A percentile compares a stretch with the other conserved stretches of the same genome.
Conservation (phyloP, 2,113 vertebrate species). For the Chaetodon trifascialis region DNA sequence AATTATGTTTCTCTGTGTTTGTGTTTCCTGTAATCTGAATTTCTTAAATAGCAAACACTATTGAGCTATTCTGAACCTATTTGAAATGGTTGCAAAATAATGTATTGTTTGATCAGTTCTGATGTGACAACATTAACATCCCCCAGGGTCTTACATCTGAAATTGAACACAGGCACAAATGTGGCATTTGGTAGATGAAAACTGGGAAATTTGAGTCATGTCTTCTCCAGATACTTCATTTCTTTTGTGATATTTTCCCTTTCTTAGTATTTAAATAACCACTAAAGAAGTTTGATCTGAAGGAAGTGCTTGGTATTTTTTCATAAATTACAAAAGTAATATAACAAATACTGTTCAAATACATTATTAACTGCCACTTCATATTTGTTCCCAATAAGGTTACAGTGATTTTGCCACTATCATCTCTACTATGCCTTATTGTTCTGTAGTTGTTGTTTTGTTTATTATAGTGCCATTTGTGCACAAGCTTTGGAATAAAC, state of each 20-base stretch:
- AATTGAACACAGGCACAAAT: constrained; percentile 1
- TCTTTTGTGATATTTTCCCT: background rate
- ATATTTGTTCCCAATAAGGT: constrained; percentile 40
- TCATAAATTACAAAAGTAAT: background rate
- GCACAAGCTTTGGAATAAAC: constrained; percentile 77
- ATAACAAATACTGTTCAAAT: background rate
- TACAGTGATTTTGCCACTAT: constrained; percentile 40
- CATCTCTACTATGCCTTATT: background rate
- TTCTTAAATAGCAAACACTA: constrained; percentile 45
- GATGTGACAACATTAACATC: constrained; percentile 57
- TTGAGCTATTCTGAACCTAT: constrained; percentile 65
- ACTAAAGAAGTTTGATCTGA: constrained; percentile 17
- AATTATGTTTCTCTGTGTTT: background rate
- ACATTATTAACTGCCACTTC: background rate
- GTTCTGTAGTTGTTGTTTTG: background rate
- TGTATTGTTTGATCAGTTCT: constrained; percentile 70
- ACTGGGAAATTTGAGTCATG: background rate
- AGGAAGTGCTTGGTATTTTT: background rate
- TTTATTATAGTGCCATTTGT: constrained; percentile 59
- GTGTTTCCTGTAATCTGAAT: constrained; percentile 41
- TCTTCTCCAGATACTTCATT: constrained; percentile 8
- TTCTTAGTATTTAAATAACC: constrained; percentile 30
- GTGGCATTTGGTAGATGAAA: constrained; percentile 20
- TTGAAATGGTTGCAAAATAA: constrained; percentile 67
- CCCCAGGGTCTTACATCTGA: constrained; percentile 26